Conservation (phyloP, 1,140 invertebrate species). For the Acromyrmex heyeri region DNA sequence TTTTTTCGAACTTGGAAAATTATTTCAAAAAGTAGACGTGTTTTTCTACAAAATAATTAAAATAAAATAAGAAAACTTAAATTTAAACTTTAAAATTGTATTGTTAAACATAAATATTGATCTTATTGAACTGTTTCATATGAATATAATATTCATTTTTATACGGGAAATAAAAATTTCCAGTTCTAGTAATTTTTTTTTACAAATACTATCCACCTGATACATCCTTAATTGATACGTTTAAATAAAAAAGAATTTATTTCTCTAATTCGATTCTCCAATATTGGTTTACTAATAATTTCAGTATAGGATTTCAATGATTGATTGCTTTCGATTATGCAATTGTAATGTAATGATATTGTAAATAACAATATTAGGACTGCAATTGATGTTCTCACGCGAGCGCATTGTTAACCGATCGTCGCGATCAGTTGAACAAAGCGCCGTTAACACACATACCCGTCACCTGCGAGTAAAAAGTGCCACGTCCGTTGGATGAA, state of each 20-base stretch:
- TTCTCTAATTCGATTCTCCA: background rate
- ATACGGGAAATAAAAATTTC: too few species aligned
- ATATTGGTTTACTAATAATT: background rate
- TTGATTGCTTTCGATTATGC: background rate
- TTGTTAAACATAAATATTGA: too few species aligned
- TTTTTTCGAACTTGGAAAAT: too few species aligned
- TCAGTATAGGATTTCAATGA: background rate
- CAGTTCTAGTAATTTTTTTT: too few species aligned
- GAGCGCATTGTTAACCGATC: conserved; percentile 29
- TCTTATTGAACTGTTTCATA: too few species aligned
- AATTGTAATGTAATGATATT: background rate
- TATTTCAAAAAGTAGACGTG: too few species aligned
- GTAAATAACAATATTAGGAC: background rate
- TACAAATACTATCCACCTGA: too few species aligned
- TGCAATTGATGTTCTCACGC: conserved; percentile 16
- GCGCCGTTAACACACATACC: conserved; percentile 37
- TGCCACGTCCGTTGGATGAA: conserved; percentile 48
- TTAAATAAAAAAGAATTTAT: background rate
- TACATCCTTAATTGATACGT: background rate
- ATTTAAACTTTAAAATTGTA: too few species aligned
- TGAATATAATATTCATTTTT: too few species aligned
- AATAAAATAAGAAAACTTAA: too few species aligned
- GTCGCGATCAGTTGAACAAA: conserved; percentile 49
- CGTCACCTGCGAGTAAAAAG: conserved; percentile 50
- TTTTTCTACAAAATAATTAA: too few species aligned